phyloP scores from a whole-genome alignment of 2,113 vertebrate genomes.

The Calyptomena viridis region DNA sequence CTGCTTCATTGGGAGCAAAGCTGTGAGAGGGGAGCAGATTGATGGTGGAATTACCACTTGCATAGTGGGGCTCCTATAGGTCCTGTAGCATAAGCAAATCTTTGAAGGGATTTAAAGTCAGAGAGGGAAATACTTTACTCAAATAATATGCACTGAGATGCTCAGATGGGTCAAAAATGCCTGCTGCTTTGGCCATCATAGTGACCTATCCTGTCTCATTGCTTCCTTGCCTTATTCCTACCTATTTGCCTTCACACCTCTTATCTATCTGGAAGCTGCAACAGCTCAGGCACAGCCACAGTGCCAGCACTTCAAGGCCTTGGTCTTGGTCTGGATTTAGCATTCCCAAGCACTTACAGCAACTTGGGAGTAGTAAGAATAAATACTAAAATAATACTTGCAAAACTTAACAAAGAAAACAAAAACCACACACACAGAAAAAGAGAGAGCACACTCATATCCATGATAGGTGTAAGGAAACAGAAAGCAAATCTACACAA shows the following conservation, averaged over 20 bases:
- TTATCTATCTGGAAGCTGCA: background rate
- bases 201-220: background rate
- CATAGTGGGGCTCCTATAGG: background rate
- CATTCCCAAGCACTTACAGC: background rate
- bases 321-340: background rate
- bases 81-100: background rate
- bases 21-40: background rate
- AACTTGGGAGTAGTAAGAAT: background rate
- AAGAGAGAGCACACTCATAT: background rate
- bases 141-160: background rate
- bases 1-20: background rate
- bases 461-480: background rate
- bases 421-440: rapidly evolving
- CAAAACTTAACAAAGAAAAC: background rate
- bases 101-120: background rate
- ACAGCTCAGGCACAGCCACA: background rate
- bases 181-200: background rate
- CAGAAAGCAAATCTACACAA: background rate
- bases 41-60: background rate
- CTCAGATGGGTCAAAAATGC: background rate
- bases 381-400: background rate
- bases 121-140: background rate
- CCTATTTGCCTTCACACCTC: background rate
- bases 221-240: background rate
- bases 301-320: background rate